Conservation (phyloP, 2,888 invertebrate genomes). For the Polymixis flavicincta region DNA sequence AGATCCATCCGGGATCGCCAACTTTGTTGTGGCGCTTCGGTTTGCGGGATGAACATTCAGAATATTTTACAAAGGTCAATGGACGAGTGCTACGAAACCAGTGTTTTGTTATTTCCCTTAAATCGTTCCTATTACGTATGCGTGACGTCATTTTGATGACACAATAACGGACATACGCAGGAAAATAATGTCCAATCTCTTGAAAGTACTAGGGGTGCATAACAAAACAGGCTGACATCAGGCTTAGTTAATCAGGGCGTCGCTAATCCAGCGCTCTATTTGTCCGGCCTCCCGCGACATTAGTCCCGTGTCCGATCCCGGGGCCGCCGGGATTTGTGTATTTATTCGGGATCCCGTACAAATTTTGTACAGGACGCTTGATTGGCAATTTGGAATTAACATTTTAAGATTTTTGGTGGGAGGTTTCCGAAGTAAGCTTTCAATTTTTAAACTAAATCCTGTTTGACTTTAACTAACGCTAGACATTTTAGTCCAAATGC, state of each 20-base stretch:
- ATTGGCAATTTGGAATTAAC: constrained; percentile 68
- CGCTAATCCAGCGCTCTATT: constrained; percentile 84
- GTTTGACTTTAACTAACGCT: constrained; percentile 15
- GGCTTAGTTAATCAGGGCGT: constrained; percentile 87
- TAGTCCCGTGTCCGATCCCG: constrained; percentile 82
- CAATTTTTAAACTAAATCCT: constrained; percentile 36
- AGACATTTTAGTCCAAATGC: not conserved
- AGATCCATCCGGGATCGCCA: constrained; percentile 56
- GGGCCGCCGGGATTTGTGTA: constrained; percentile 69
- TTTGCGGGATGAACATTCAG: constrained; percentile 50
- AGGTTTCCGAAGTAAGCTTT: constrained; percentile 34
- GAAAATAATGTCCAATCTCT: constrained; percentile 61
- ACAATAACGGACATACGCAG: constrained; percentile 22
- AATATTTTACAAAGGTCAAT: constrained; percentile 55
- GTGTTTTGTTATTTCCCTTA: constrained; percentile 11
- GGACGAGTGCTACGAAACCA: constrained; percentile 9
- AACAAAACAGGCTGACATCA: constrained; percentile 82
- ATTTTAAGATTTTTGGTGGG: constrained; percentile 57
- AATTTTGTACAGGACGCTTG: constrained; percentile 71
- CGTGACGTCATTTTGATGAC: constrained; percentile 24
- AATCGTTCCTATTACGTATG: constrained; percentile 18
- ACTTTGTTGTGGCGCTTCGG: constrained; percentile 40
- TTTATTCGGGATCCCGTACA: constrained; percentile 72
- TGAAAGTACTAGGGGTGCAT: constrained; percentile 84
- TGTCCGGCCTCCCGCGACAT: constrained; percentile 86